Conservation (phyloP, 2,113 vertebrate genomes). For the Podarcis cretensis region DNA sequence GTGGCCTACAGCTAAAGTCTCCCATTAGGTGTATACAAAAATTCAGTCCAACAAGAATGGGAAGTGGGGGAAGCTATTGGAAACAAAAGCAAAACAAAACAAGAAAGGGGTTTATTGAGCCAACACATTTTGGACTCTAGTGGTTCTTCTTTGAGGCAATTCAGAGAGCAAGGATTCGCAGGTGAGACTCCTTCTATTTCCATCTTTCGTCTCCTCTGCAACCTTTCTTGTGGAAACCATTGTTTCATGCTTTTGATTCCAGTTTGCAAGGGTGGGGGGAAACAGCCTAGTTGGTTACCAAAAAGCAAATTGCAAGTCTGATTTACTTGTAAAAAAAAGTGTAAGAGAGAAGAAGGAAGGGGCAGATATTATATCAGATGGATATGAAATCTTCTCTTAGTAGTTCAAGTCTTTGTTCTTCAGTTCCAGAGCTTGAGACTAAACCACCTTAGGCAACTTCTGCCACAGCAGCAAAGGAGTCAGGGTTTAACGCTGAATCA, state of each 20-base stretch:
- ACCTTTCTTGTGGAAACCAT: too few species aligned
- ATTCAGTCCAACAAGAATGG: not conserved
- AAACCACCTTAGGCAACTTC: not conserved
- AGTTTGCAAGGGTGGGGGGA: not conserved
- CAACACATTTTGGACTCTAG: too few species aligned
- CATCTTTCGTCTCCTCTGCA: not conserved
- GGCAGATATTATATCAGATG: not conserved
- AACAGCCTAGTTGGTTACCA: not conserved
- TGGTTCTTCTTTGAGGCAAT: too few species aligned
- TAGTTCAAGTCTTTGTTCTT: not conserved
- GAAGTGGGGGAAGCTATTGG: too few species aligned
- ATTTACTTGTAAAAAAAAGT: not conserved
- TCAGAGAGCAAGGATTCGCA: too few species aligned
- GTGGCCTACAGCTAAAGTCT: not conserved
- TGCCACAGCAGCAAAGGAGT: not conserved
- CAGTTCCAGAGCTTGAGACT: constrained; percentile 6
- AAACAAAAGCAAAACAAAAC: too few species aligned
- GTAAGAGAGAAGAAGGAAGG: not conserved
- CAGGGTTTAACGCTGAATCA: constrained; percentile 8
- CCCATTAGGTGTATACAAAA: not conserved
- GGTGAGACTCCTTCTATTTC: too few species aligned
- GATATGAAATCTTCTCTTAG: constrained; percentile 12
- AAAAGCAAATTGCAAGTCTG: constrained; percentile 5
- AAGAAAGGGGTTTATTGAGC: too few species aligned
- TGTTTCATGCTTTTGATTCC: too few species aligned